Conservation (phyloP, 2,888 invertebrate species). For the Shargacucullia verbasci region DNA sequence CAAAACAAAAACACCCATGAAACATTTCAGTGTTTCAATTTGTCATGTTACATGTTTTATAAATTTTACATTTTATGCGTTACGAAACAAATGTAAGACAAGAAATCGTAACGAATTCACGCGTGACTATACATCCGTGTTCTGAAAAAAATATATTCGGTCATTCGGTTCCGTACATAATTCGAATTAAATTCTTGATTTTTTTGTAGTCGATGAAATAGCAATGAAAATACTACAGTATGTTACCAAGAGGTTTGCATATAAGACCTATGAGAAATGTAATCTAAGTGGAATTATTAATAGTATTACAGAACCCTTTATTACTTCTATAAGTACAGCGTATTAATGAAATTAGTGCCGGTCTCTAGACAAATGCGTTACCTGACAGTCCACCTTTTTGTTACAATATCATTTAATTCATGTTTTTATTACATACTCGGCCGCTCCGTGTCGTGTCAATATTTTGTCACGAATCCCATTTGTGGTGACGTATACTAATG, state of each 20-base stretch:
- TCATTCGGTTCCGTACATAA: constrained; percentile 28
- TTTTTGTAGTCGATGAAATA: background rate
- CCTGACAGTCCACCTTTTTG: constrained; percentile 78
- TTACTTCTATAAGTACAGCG: constrained; percentile 56
- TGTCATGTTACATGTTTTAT: constrained; percentile 38
- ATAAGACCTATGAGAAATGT: background rate
- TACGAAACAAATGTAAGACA: constrained; percentile 64
- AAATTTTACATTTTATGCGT: constrained; percentile 61
- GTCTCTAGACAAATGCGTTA: constrained; percentile 79
- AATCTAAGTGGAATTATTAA: background rate
- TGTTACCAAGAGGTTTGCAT: background rate
- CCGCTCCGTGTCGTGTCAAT: constrained; percentile 78
- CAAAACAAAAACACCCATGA: constrained; percentile 23
- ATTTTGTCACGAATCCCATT: constrained; percentile 88
- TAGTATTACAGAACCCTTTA: constrained; percentile 65
- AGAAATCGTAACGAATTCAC: constrained; percentile 72
- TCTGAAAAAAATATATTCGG: constrained; percentile 43
- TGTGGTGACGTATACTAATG: constrained; percentile 83
- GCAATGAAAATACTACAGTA: background rate
- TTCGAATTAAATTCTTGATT: constrained; percentile 1
- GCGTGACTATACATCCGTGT: constrained; percentile 69
- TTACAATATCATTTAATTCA: constrained; percentile 78
- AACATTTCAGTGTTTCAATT: constrained; percentile 41
- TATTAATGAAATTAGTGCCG: constrained; percentile 84
- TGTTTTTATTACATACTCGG: constrained; percentile 72